Base-by-base conservation (phyloP, 2,113 vertebrate genomes). In the Gulo gulo region DNA sequence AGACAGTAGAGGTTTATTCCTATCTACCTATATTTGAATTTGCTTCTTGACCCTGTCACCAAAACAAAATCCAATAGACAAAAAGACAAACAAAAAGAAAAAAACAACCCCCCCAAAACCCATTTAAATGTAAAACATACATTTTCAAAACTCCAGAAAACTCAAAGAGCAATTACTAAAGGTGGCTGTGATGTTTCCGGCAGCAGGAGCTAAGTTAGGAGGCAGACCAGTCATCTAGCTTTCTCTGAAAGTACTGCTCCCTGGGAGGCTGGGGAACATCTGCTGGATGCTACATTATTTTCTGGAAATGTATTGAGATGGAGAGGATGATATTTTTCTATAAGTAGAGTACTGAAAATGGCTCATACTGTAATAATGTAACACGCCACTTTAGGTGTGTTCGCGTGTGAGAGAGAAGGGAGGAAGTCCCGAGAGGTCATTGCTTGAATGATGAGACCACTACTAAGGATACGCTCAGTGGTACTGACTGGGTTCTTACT, bases 121-220 rank as follows among this genome's bases (percentile, higher is more conserved):
- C 29, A 34, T 59, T 61, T 91, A 91, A 86, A 80, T 42, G 36
- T 71, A 50, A 50, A 45, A 69, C 12, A 76, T 36, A 1, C 36
- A 39, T 39, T 96, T 90, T 65, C 47, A 76, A 92, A 94, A 81
- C 61, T 57, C 89, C 24, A 81, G 45, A 89, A 87, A 85, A 81
- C 20, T 79, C 69, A n/a, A 91, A 76, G 20, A 78, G 20, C 45
- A 45, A 59, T 79, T 88, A 55, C 34, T 29, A 78, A 65, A 79
- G 57, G 74, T n/a, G 57, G 31, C 34, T 65, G 10, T 26, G 76
- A 88, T 39, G 29, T 42, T 95, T 65, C 23, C 52, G 63, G 42
- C 81, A 93, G 67, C 1, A 76, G 42, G 67, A 79, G 45, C 23
- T 67, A 80, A 88, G 31, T 31, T 15, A 88, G 26, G 23, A 95